Percentiles rank a stretch among this genome's conserved stretches.
Conservation (phyloP, 1,140 invertebrate genomes). For the Eulimnadia texana region DNA sequence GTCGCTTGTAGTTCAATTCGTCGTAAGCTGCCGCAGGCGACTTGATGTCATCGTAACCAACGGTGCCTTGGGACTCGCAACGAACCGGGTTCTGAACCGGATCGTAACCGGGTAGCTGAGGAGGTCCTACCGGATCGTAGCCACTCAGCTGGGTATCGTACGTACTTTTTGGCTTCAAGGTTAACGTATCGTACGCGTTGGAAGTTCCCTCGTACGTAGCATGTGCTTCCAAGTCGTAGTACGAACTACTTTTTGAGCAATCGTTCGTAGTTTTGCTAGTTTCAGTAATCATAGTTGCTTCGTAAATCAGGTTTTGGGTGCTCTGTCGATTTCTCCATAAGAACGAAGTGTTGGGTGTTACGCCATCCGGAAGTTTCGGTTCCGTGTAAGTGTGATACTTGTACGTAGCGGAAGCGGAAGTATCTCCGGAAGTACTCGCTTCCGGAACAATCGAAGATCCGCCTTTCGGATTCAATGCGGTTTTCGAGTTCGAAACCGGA, state of each 20-base stretch:
- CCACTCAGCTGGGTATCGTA: slow-evolving; percentile 8
- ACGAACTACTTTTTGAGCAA: background rate
- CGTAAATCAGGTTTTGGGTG: slow-evolving; percentile 10
- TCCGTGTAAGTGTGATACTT: background rate
- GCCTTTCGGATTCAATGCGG: too few relatives aligned
- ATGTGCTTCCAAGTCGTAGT: background rate
- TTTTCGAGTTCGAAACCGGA: too few relatives aligned
- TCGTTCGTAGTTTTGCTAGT: background rate
- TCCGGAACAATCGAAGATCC: background rate
- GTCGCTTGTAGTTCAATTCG: slow-evolving; percentile 17
- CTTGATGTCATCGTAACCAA: slow-evolving; percentile 22
- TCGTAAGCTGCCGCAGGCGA: slow-evolving; percentile 18
- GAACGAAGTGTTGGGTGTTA: slow-evolving; percentile 21
- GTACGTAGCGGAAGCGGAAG: background rate
- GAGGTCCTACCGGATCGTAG: slow-evolving; percentile 14
- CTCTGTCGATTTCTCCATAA: slow-evolving; percentile 21
- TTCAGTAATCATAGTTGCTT: slow-evolving; percentile 15
- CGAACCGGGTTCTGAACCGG: slow-evolving; percentile 20
- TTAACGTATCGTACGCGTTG: slow-evolving; percentile 14
- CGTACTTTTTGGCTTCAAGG: slow-evolving; percentile 17
- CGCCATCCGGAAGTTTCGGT: slow-evolving; percentile 13
- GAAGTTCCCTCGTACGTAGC: slow-evolving; percentile 5
- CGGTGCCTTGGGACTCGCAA: slow-evolving; percentile 5
- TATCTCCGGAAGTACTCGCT: background rate
- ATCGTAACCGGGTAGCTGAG: slow-evolving; percentile 18